These are phyloP conservation scores for Ladona fulva DNA, from an alignment of 1,140 invertebrate species.

Conservation along the genomic window DNA sequence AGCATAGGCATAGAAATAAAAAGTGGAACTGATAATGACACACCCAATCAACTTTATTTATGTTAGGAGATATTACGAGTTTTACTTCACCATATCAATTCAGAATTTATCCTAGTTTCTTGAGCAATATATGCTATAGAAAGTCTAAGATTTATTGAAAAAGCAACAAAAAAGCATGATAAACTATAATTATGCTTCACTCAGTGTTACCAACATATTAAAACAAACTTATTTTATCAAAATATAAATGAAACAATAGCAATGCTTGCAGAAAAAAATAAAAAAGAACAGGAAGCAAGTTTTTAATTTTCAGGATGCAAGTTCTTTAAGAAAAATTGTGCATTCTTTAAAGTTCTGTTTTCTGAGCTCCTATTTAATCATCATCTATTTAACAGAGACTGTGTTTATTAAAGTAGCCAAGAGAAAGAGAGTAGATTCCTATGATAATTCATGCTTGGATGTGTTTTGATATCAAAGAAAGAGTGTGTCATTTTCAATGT, in stretches of 20 bases:
- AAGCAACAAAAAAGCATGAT: no score
- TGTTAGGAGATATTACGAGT: no score
- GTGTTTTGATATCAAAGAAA: neutral
- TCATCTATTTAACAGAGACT: neutral
- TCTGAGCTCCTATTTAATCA: neutral
- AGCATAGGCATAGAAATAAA: neutral
- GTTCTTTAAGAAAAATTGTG: neutral
- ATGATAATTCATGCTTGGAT: neutral
- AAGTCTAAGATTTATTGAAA: no score
- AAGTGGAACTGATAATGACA: neutral
- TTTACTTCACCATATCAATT: no score
- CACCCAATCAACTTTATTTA: neutral
- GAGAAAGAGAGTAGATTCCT: neutral
- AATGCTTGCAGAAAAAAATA: no score
- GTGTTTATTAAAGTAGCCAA: neutral
- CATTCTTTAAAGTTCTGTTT: neutral
- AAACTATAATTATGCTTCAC: no score
- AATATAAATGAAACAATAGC: no score
- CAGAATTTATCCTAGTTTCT: no score
- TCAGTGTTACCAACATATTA: no score
- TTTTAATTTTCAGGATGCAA: neutral
- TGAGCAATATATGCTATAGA: no score
- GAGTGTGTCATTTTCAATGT: conserved; percentile 9
- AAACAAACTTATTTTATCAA: no score
- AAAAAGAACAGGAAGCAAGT: neutral